Evolutionary conservation across 2,113 vertebrate genomes (phyloP).

Genomic region (Piaya cayana): DNA sequence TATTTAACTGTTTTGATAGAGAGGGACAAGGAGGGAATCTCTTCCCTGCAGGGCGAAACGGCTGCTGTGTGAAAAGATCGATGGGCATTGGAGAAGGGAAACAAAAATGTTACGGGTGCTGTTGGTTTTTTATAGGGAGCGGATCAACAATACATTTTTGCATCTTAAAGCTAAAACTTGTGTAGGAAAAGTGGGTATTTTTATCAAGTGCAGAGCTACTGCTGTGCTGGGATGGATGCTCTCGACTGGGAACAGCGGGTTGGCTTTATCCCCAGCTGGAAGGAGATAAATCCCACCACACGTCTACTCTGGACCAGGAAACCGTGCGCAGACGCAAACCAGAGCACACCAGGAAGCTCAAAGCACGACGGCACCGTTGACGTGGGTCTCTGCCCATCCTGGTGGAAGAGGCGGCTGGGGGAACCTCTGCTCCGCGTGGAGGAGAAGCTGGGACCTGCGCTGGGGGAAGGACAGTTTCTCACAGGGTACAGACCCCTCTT

Average conservation of each 20-base stretch:
- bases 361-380: accelerated
- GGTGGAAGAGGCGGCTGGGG: neutral
- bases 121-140: neutral
- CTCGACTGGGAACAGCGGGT: neutral
- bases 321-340: neutral
- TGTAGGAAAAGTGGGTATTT: neutral
- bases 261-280: neutral
- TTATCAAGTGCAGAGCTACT: neutral
- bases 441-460: neutral
- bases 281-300: accelerated
- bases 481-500: accelerated
- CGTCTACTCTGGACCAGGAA: neutral
- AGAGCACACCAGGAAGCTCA: neutral
- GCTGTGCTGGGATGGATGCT: neutral
- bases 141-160: neutral
- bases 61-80: neutral
- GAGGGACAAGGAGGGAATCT: neutral
- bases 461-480: neutral
- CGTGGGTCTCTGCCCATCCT: accelerated
- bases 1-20: neutral
- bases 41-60: neutral
- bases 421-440: accelerated
- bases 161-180: neutral
- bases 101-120: neutral
- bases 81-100: neutral